phyloP scores from a whole-genome alignment of 2,113 vertebrate genomes.

The Tangachromis dhanisi region DNA sequence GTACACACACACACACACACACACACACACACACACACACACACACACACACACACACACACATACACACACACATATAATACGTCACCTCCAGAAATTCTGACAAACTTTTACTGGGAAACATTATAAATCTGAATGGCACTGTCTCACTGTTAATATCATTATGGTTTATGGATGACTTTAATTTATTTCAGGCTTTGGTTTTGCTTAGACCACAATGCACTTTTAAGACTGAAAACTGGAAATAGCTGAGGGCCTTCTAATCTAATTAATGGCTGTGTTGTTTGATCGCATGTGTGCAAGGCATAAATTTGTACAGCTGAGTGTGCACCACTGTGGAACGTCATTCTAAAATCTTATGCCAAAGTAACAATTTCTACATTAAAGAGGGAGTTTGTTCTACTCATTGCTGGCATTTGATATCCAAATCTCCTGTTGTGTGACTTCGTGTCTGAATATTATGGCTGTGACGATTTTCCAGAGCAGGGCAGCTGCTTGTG shows the following conservation, averaged over 20 bases:
- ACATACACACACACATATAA: neutral
- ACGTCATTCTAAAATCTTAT: neutral
- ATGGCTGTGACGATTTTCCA: constrained; percentile 14
- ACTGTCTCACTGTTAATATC: constrained; percentile 27
- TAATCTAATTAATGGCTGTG: constrained; percentile 21
- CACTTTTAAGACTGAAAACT: constrained; percentile 23
- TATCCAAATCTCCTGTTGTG: neutral
- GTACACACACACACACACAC: too few relatives aligned
- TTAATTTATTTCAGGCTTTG: constrained; percentile 7
- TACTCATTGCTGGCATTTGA: neutral
- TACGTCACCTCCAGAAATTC: constrained; percentile 15
- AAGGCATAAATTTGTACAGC: constrained; percentile 18
- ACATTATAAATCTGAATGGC: neutral
- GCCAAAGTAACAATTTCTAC: constrained; percentile 7
- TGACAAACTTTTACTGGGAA: constrained; percentile 23
- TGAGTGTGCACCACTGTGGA: neutral
- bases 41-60: neutral
- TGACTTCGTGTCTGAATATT: neutral
- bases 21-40: neutral
- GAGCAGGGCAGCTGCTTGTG: constrained; percentile 28
- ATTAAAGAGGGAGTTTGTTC: constrained; percentile 15
- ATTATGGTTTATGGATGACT: constrained; percentile 17
- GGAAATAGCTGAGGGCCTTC: constrained; percentile 13
- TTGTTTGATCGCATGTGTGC: constrained; percentile 12
- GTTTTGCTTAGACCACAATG: neutral